Percentiles rank a stretch among this genome's conserved stretches.
phyloP scores from a whole-genome alignment of 30 jellyfish, hydroid and myxozoan genomes.

The Clytia hemisphaerica region DNA sequence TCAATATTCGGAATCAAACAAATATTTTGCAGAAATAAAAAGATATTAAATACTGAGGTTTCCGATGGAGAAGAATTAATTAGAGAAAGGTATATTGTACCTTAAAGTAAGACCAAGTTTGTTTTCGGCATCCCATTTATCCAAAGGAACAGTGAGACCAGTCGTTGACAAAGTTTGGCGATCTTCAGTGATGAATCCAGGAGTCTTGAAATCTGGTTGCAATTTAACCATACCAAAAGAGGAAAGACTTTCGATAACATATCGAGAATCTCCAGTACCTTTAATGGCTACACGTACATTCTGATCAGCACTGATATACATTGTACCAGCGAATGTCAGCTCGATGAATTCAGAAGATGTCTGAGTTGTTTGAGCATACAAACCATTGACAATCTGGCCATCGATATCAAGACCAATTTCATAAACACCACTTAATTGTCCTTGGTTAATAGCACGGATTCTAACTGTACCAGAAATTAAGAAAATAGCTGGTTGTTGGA shows the following conservation, averaged over 20 bases:
- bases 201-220: slow-evolving; percentile 76
- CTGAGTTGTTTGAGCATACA: slow-evolving; percentile 40
- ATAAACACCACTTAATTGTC: slow-evolving; percentile 23
- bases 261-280: slow-evolving; percentile 28
- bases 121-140: slow-evolving; percentile 50
- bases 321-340: slow-evolving; percentile 68
- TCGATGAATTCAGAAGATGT: slow-evolving; percentile 25
- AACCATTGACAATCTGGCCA: slow-evolving; percentile 33
- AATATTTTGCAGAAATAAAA: no score
- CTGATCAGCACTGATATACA: slow-evolving; percentile 69
- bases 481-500: slow-evolving; percentile 73
- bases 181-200: slow-evolving; percentile 65
- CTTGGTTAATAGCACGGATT: slow-evolving; percentile 38
- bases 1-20: no score
- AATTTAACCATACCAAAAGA: slow-evolving; percentile 56
- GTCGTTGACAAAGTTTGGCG: slow-evolving; percentile 10
- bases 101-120: slow-evolving; percentile 61
- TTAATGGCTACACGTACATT: slow-evolving; percentile 42
- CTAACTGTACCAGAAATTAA: slow-evolving; percentile 49
- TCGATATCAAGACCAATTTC: slow-evolving; percentile 63
- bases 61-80: no score
- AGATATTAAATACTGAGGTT: no score
- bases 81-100: slow-evolving; percentile 49
- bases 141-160: slow-evolving; percentile 26
- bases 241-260: slow-evolving; percentile 36